Conservation (phyloP, 2,113 vertebrate species). For the Pelvicachromis taeniatus region DNA sequence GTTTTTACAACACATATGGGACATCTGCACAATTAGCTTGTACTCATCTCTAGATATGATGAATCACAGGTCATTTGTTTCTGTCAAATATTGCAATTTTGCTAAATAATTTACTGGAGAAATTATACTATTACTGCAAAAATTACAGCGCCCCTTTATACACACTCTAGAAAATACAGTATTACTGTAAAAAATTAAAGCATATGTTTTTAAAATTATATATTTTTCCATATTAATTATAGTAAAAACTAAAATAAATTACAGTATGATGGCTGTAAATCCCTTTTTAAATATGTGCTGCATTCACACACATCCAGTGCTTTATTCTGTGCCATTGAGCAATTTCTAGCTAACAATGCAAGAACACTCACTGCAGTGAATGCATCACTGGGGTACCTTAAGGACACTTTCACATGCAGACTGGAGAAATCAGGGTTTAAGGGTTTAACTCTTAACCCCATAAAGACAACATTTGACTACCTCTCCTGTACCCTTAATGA, state of each 20-base stretch:
- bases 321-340: neutral
- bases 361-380: neutral
- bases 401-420: neutral
- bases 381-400: neutral
- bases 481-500: no score
- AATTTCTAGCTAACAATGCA: neutral
- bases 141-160: neutral
- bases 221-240: no score
- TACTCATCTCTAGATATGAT: neutral
- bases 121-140: neutral
- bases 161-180: neutral
- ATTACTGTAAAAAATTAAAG: neutral
- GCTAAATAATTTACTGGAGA: neutral
- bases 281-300: neutral
- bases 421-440: neutral
- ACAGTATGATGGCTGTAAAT: no score
- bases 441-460: neutral
- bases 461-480: no score
- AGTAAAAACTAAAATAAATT: no score
- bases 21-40: neutral
- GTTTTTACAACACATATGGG: neutral
- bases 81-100: neutral
- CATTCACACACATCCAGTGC: neutral
- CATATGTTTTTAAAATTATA: neutral
- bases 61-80: neutral